These are phyloP conservation scores for Myotis davidii DNA, from an alignment of 2,113 vertebrate genomes.

Conservation along the genomic window DNA sequence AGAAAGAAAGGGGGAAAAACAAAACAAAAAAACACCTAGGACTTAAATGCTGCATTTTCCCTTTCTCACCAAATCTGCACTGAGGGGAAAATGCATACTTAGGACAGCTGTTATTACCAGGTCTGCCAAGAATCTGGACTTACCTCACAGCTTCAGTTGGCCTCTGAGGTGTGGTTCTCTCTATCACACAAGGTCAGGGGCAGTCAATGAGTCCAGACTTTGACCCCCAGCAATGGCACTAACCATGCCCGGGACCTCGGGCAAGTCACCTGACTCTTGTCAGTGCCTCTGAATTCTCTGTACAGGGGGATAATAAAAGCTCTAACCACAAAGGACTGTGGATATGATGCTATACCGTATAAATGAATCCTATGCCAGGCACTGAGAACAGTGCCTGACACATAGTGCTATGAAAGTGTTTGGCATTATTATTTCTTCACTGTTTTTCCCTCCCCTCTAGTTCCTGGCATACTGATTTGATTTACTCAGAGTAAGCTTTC, in stretches of 20 bases:
- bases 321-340: neutral
- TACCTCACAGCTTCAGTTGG: neutral
- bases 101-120: neutral
- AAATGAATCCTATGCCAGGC: neutral
- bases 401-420: neutral
- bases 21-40: neutral
- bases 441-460: neutral
- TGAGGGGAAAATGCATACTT: neutral
- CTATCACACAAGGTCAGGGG: neutral
- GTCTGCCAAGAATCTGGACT: neutral
- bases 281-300: neutral
- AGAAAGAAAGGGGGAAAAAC: neutral
- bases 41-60: neutral
- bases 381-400: neutral
- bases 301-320: neutral
- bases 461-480: neutral
- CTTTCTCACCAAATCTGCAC: neutral
- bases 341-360: neutral
- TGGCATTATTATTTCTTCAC: neutral
- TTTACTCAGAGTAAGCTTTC: conserved; percentile 23
- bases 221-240: neutral
- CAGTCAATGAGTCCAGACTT: neutral
- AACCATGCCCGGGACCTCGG: neutral
- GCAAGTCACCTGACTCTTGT: neutral
- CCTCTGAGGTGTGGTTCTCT: neutral